Conservation (phyloP, 2,113 vertebrate genomes). For the Elephas maximus region DNA sequence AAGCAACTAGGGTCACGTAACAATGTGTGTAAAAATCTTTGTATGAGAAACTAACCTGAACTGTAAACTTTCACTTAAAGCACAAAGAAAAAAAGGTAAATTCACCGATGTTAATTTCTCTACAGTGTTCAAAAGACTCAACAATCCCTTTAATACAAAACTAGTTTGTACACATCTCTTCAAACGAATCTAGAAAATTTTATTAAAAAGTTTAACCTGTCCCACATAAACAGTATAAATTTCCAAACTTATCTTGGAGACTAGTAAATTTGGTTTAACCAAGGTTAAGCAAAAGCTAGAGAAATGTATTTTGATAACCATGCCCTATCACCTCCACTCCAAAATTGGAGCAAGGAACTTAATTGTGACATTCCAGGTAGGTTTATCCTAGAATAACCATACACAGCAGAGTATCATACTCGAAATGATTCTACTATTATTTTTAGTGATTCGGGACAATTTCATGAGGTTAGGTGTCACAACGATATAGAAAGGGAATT, state of each 20-base stretch:
- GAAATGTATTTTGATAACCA: background rate
- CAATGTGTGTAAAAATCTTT: too few relatives aligned
- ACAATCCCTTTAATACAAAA: conserved; percentile 27
- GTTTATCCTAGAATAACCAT: background rate
- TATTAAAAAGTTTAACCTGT: background rate
- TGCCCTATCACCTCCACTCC: background rate
- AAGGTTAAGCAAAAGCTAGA: conserved; percentile 9
- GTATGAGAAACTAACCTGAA: too few relatives aligned
- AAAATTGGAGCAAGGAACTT: background rate
- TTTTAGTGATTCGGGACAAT: background rate
- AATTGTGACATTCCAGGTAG: background rate
- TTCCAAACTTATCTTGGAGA: conserved; percentile 4
- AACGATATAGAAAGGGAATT: background rate
- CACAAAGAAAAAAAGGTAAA: too few relatives aligned
- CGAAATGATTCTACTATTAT: background rate
- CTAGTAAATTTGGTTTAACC: conserved; percentile 37
- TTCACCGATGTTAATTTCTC: background rate
- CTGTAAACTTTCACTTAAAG: too few relatives aligned
- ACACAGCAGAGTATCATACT: background rate
- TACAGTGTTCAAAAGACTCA: background rate
- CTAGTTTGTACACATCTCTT: background rate
- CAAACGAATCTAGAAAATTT: conserved; percentile 1
- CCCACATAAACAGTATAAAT: conserved; percentile 7
- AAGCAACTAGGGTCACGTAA: too few relatives aligned
- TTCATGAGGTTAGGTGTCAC: background rate